Evolutionary conservation across 2,113 vertebrate species (phyloP), one percentile per base, ranked within the genome.

Genomic region (Pithys albifrons): DNA sequence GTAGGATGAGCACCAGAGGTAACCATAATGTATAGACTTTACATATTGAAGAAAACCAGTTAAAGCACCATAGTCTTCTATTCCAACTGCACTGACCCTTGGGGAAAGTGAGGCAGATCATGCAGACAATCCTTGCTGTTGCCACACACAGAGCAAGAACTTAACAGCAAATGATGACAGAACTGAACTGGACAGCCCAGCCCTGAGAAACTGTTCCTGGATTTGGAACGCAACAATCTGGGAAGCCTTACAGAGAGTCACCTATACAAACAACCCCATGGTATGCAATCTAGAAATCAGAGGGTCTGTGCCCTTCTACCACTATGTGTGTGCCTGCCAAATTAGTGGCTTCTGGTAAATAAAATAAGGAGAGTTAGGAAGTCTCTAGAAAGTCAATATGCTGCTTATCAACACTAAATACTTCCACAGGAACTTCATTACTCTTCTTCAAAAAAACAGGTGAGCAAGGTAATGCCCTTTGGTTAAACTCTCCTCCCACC

Each of bases 241-340:
- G 4, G 17, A 46, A 45, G 15, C 12, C 27, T 45, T 23, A 43
- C 7, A 66, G 28, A 13, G 37, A 82, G 18, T 28, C 49, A 41
- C 33, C 66, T 37, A 9, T 1, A 8, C 43, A 74, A 73, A 85
- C 37, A n/a, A 6, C 8, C 19, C 27, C 48, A 17, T 1, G 2
- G 39, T 10, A 35, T 3, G 7, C 10, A 33, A 23, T 10, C 24
- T 6, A 39, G 29, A 59, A n/a, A 64, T 2, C 2, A 19, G 33
- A 74, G 27, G 19, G 25, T 55, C 69, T 62, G 16, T 33, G 3
- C 49, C 31, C 45, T 78, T 78, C 84, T 55, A 28, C 23, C 28
- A 64, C 39, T 25, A 10, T 1, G 1, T 12, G 6, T 19, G 8
- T 3, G 5, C 18, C 57, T 65, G 3, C 11, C 41, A 10, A 29